Percentiles rank a stretch among this genome's conserved stretches.
Evolutionary conservation across 2,888 invertebrate species (phyloP).

Genomic region (Mythimna impura): DNA sequence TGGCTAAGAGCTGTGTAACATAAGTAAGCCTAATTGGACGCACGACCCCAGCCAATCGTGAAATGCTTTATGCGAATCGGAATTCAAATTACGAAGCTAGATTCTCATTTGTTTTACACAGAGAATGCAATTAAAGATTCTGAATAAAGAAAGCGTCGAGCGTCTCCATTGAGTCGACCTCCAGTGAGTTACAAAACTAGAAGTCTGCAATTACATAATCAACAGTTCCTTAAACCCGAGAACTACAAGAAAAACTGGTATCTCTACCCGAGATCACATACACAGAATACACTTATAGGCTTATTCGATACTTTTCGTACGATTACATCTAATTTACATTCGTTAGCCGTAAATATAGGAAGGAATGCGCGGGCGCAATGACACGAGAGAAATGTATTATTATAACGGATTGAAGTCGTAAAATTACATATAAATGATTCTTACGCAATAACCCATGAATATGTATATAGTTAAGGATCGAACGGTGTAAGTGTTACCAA

Average conservation of each 20-base stretch:
- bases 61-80: conserved; percentile 29
- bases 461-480: conserved; percentile 45
- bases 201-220: conserved; percentile 40
- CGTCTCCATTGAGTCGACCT: background rate
- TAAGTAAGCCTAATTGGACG: conserved; percentile 31
- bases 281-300: conserved; percentile 33
- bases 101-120: conserved; percentile 18
- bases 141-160: conserved; percentile 9
- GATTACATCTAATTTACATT: conserved; percentile 63
- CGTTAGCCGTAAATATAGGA: conserved; percentile 50
- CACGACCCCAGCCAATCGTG: conserved; percentile 15
- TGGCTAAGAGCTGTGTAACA: conserved; percentile 25
- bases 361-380: conserved; percentile 56
- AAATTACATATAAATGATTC: conserved; percentile 51
- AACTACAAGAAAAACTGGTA: conserved; percentile 53
- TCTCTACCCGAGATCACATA: conserved; percentile 37
- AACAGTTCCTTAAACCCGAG: conserved; percentile 34
- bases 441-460: conserved; percentile 57
- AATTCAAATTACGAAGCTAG: background rate
- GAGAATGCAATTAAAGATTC: background rate
- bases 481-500: conserved; percentile 23
- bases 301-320: conserved; percentile 47
- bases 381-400: conserved; percentile 62
- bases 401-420: conserved; percentile 52
- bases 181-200: conserved; percentile 19